Conservation (phyloP, 2,888 invertebrate genomes). For the Ophraella communa region DNA sequence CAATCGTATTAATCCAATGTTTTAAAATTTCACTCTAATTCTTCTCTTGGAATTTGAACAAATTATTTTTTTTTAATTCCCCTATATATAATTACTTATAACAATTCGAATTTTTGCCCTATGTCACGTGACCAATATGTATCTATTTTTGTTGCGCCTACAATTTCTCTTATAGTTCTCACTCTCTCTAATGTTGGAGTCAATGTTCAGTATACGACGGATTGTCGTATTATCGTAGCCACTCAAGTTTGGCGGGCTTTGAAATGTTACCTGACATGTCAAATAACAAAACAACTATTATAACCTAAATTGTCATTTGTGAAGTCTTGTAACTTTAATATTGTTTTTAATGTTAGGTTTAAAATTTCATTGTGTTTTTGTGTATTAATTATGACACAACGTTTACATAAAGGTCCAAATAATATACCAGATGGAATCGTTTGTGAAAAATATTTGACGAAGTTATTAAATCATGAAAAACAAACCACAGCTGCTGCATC, state of each 20-base stretch:
- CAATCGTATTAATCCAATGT: too few relatives aligned
- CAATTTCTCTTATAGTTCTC: too few relatives aligned
- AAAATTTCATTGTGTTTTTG: slow-evolving; percentile 33
- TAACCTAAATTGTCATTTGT: slow-evolving; percentile 42
- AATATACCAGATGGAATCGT: slow-evolving; percentile 29
- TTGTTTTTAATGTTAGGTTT: slow-evolving; percentile 26
- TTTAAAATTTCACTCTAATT: too few relatives aligned
- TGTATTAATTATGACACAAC: slow-evolving; percentile 34
- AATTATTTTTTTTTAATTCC: too few relatives aligned
- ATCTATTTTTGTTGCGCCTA: too few relatives aligned
- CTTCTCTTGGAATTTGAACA: too few relatives aligned
- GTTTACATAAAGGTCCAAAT: slow-evolving; percentile 29
- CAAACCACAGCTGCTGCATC: slow-evolving; percentile 10
- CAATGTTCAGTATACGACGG: too few relatives aligned
- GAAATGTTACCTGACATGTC: slow-evolving; percentile 22
- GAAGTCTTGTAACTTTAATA: slow-evolving; percentile 16
- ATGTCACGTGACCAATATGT: too few relatives aligned
- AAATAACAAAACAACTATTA: slow-evolving; percentile 37
- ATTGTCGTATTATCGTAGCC: too few relatives aligned
- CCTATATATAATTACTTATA: too few relatives aligned
- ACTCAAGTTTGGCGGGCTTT: neutral
- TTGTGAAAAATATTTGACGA: slow-evolving; percentile 41
- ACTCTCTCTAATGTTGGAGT: too few relatives aligned
- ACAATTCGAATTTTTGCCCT: too few relatives aligned
- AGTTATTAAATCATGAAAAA: slow-evolving; percentile 38